A percentile compares a stretch with the other conserved stretches of the same genome.
phyloP scores from a whole-genome alignment of 2,888 invertebrate genomes.

The Candidula unifasciata region DNA sequence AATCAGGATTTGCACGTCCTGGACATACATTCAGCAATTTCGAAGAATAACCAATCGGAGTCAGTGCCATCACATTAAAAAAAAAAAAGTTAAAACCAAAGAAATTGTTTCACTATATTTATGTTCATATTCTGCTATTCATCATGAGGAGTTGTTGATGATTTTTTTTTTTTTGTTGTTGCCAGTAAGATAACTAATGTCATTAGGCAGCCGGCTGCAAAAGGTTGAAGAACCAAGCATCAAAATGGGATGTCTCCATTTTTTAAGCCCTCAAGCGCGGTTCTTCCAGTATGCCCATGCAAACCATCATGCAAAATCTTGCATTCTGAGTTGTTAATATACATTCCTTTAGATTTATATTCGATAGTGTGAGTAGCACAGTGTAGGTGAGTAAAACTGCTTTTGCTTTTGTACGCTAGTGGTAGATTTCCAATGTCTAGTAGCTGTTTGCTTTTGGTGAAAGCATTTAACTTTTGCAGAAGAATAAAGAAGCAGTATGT shows the following conservation, averaged over 20 bases:
- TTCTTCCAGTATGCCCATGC: background rate
- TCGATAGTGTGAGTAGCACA: no score
- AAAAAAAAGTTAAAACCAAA: background rate
- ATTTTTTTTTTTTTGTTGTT: background rate
- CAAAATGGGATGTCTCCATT: background rate
- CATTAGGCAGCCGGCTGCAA: no score
- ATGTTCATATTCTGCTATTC: background rate
- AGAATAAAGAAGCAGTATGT: no score
- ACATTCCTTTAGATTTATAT: conserved; percentile 4
- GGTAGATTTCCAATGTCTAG: no score
- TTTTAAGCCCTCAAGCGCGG: background rate
- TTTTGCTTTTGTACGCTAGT: no score
- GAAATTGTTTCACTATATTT: background rate
- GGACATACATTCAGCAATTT: no score
- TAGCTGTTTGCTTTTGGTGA: no score
- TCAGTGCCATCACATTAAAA: background rate
- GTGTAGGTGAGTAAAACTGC: no score
- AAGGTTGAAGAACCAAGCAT: background rate
- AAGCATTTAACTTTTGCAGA: no score
- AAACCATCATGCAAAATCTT: background rate
- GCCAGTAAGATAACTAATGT: background rate
- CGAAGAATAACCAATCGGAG: no score
- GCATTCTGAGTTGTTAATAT: background rate
- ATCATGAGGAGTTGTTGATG: background rate
- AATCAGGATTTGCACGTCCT: no score